A percentile compares a stretch with the other conserved stretches of the same genome.
Evolutionary conservation across 2,113 vertebrate genomes (phyloP).

Genomic region (Herpailurus yagouaroundi): DNA sequence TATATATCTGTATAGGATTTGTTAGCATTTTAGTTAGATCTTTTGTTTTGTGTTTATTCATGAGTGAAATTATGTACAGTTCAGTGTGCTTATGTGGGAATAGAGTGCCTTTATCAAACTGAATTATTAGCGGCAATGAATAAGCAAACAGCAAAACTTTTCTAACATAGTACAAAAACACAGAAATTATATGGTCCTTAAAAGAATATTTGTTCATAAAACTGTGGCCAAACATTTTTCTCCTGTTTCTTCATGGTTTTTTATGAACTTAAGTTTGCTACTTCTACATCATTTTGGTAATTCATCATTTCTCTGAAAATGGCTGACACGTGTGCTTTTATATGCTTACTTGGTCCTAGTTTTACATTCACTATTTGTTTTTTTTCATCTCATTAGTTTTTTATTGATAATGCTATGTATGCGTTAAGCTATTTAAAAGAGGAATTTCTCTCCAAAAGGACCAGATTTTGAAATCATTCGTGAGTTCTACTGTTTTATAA

Average conservation of each 20-base stretch:
- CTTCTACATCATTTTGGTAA: background rate
- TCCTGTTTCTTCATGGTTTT: background rate
- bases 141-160: background rate
- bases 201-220: background rate
- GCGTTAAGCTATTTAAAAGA: background rate
- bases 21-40: background rate
- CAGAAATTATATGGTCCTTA: background rate
- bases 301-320: background rate
- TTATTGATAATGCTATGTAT: background rate
- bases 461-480: background rate
- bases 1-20: background rate
- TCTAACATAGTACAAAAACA: background rate
- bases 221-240: background rate
- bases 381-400: background rate
- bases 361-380: background rate
- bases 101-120: background rate
- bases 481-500: background rate
- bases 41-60: background rate
- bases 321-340: background rate
- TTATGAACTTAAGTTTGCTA: background rate
- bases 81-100: background rate
- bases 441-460: background rate
- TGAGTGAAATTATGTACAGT: background rate
- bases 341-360: background rate
- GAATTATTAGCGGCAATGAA: conserved; percentile 15